Evolutionary conservation across 2,888 invertebrate species (phyloP).

Genomic region (Dryomyza anilis): DNA sequence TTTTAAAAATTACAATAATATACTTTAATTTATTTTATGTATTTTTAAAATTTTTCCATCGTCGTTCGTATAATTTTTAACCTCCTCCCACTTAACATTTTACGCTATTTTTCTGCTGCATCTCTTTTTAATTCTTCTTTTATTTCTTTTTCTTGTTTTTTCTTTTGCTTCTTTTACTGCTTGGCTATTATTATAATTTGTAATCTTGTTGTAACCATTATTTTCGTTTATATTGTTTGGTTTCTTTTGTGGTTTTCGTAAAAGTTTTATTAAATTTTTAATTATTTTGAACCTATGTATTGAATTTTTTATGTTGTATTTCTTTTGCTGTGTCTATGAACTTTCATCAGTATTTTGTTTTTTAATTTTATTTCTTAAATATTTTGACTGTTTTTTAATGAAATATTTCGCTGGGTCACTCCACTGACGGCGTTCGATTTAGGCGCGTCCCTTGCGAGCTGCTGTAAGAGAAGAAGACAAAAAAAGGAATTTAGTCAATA

Average conservation of each 20-base stretch:
- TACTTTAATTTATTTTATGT: constrained; percentile 1
- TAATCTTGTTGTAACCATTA: neutral
- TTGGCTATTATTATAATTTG: neutral
- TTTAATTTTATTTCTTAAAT: constrained; percentile 18
- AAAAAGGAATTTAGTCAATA: neutral
- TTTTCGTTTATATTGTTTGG: constrained; percentile 14
- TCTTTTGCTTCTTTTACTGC: neutral
- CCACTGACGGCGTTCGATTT: constrained; percentile 42
- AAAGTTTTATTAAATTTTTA: constrained; percentile 18
- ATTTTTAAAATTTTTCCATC: neutral
- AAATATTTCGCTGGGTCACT: constrained; percentile 49
- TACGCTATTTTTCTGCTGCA: neutral
- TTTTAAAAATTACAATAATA: constrained; percentile 13
- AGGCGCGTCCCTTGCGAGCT: constrained; percentile 60
- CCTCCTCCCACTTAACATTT: neutral
- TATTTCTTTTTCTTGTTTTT: neutral
- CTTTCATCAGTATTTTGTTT: constrained; percentile 2
- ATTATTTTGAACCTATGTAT: constrained; percentile 1
- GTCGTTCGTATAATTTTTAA: neutral
- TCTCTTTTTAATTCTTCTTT: neutral
- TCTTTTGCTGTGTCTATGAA: neutral
- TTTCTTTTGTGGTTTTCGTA: constrained; percentile 22
- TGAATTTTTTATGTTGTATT: constrained; percentile 4
- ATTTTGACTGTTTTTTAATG: constrained; percentile 23
- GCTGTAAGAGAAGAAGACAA: constrained; percentile 42